These are phyloP conservation scores for Propithecus perrieri DNA, from an alignment of 2,797 vertebrate species.

Conservation along the genomic window DNA sequence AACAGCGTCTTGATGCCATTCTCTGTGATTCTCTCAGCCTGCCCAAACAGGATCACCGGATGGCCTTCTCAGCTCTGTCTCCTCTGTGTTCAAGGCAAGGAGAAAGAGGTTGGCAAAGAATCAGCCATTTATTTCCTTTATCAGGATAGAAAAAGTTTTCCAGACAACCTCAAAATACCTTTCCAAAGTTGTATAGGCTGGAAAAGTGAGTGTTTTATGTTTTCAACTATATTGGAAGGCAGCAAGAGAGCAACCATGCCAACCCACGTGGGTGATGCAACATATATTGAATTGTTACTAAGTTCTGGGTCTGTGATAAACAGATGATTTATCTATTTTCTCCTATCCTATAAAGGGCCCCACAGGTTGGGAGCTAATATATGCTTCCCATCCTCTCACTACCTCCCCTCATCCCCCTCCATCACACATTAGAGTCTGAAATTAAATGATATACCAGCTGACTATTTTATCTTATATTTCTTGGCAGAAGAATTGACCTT, in stretches of 20 bases:
- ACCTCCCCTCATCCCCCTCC: accelerated
- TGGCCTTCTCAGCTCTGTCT: not conserved
- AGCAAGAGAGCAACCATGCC: not conserved
- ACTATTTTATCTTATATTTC: not conserved
- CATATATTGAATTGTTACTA: not conserved
- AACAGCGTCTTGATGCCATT: not conserved
- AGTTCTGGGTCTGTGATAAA: not conserved
- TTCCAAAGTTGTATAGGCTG: not conserved
- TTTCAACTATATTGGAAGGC: not conserved
- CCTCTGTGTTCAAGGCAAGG: not conserved
- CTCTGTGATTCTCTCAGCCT: not conserved
- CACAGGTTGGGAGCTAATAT: accelerated
- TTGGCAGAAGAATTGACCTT: not conserved
- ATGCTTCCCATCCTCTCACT: not conserved
- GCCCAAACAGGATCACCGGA: not conserved
- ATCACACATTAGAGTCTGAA: not conserved
- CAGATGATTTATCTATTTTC: not conserved
- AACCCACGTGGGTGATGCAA: not conserved
- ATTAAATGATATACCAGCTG: not conserved
- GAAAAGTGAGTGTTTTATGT: not conserved
- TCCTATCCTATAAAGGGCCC: not conserved
- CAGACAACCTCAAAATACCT: not conserved
- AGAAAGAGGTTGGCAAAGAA: not conserved
- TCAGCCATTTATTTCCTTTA: not conserved
- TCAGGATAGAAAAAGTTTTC: not conserved